A percentile compares a stretch with the other conserved stretches of the same genome.
phyloP scores from a whole-genome alignment of 2,888 invertebrate genomes.

The Podabrus alpinus region DNA sequence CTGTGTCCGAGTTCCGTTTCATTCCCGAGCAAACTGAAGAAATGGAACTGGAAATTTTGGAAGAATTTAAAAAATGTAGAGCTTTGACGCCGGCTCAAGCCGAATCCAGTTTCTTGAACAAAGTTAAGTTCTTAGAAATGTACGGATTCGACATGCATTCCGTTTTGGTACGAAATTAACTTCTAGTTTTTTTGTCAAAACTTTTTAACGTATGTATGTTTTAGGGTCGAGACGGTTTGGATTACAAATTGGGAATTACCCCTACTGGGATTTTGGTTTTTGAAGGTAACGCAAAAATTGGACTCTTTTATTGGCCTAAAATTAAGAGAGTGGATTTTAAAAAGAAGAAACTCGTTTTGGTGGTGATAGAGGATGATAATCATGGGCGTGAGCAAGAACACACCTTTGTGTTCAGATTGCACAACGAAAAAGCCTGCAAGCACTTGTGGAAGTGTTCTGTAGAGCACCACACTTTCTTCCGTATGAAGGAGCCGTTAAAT shows the following conservation, averaged over 20 bases:
- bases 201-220: not conserved
- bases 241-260: conserved; percentile 94
- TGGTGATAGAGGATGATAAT: conserved; percentile 98
- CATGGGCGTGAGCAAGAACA: conserved; percentile 96
- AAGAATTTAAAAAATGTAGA: conserved; percentile 85
- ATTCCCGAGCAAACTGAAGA: conserved; percentile 95
- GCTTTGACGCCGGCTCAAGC: conserved; percentile 94
- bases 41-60: conserved; percentile 91
- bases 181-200: conserved; percentile 2
- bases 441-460: conserved; percentile 99
- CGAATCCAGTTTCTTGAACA: conserved; percentile 92
- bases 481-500: conserved; percentile 87
- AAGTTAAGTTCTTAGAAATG: conserved; percentile 95
- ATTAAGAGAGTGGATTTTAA: conserved; percentile 97
- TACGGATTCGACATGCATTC: conserved; percentile 99
- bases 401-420: conserved; percentile 94
- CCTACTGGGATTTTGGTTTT: conserved; percentile 98
- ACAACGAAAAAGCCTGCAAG: conserved; percentile 97
- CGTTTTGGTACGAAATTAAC: conserved; percentile 67
- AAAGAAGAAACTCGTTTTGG: conserved; percentile 93
- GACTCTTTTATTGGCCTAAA: conserved; percentile 99
- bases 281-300: conserved; percentile 95
- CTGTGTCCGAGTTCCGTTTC: conserved; percentile 97
- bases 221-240: conserved; percentile 92
- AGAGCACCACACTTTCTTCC: conserved; percentile 99